Conservation (phyloP, 2,888 invertebrate species). For the Machimus atricapillus region DNA sequence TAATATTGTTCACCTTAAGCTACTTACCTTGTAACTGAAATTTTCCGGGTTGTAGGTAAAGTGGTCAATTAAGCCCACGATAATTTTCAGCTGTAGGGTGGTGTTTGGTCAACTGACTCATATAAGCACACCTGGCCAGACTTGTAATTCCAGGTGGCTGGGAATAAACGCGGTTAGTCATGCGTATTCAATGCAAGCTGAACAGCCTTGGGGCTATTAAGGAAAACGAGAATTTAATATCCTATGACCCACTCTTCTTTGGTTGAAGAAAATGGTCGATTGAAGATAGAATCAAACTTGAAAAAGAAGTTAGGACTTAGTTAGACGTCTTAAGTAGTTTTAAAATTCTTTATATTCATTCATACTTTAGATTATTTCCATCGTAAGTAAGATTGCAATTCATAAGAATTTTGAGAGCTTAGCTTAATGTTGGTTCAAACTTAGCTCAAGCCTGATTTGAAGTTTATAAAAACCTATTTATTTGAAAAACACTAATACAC, state of each 20-base stretch:
- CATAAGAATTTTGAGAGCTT: too few species aligned
- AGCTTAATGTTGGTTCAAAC: too few species aligned
- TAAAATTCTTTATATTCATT: too few species aligned
- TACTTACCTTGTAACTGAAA: neutral
- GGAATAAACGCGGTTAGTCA: neutral
- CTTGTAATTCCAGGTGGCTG: constrained; percentile 4
- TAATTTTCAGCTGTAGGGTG: neutral
- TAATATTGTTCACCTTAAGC: constrained; percentile 16
- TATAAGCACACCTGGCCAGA: neutral
- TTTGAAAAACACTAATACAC: too few species aligned
- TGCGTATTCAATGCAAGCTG: neutral
- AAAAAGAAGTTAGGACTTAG: neutral
- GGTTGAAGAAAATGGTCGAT: neutral
- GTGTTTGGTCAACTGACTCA: neutral
- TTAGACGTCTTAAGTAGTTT: neutral
- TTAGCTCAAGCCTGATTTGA: too few species aligned
- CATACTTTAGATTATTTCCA: too few species aligned
- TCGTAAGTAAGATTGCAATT: too few species aligned
- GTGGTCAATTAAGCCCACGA: neutral
- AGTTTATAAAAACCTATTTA: too few species aligned
- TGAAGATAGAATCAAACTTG: neutral
- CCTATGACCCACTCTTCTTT: neutral
- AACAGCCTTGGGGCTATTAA: neutral
- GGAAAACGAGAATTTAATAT: neutral
- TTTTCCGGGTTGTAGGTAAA: constrained; percentile 8